phyloP scores from a whole-genome alignment of 2,113 vertebrate genomes.

The Strigops habroptila region DNA sequence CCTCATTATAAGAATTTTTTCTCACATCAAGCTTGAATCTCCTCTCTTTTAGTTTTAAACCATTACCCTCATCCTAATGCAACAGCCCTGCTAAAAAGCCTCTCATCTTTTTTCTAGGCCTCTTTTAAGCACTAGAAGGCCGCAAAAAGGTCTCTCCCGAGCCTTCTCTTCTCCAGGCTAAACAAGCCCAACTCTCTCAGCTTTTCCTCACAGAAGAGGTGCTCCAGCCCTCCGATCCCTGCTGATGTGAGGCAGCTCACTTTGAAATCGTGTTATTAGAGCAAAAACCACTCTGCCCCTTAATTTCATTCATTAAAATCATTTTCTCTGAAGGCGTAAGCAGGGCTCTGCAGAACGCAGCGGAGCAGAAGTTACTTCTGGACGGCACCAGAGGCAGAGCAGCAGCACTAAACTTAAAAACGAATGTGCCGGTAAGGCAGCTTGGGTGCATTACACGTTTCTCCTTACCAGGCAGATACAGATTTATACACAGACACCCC shows the following conservation, averaged over 20 bases:
- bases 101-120: neutral
- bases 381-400: rapidly evolving
- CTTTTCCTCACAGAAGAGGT: neutral
- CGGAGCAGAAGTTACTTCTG: rapidly evolving
- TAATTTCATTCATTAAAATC: neutral
- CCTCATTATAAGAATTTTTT: neutral
- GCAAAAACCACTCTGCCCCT: neutral
- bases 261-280: rapidly evolving
- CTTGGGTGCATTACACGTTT: neutral
- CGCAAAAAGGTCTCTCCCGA: neutral
- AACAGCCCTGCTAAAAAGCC: neutral
- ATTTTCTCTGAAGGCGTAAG: rapidly evolving
- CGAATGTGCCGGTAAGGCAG: rapidly evolving
- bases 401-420: rapidly evolving
- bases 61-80: neutral
- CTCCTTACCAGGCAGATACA: rapidly evolving
- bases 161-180: neutral
- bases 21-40: neutral
- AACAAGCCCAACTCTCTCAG: neutral
- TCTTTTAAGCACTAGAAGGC: neutral
- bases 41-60: neutral
- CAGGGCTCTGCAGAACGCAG: too few relatives aligned
- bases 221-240: neutral
- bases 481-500: rapidly evolving
- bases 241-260: neutral